A percentile compares a stretch with the other conserved stretches of the same genome.
These are phyloP conservation scores for Clepsis dumicolana DNA, from an alignment of 2,888 invertebrate species.

Conservation along the genomic window DNA sequence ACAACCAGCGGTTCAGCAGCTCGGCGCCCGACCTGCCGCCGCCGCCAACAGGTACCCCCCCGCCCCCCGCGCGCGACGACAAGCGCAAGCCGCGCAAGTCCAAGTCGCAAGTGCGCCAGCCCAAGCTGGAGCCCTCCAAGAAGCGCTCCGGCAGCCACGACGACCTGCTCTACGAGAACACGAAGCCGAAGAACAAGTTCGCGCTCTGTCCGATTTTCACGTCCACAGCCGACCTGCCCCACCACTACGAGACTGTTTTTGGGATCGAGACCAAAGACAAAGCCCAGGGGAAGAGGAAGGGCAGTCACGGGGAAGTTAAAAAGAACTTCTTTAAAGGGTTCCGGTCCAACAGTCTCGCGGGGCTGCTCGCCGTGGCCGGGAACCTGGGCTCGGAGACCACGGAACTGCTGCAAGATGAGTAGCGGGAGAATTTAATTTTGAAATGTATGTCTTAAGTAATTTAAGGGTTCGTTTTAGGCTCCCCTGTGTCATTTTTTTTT, in stretches of 20 bases:
- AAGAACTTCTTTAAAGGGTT: conserved; percentile 68
- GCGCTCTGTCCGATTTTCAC: conserved; percentile 87
- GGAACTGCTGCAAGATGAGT: conserved; percentile 70
- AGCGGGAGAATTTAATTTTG: conserved; percentile 45
- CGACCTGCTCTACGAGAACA: conserved; percentile 66
- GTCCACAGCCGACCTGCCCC: conserved; percentile 71
- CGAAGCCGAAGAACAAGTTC: conserved; percentile 66
- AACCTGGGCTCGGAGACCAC: conserved; percentile 67
- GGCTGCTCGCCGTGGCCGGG: conserved; percentile 64
- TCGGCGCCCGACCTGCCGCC: conserved; percentile 85
- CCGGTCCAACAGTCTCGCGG: conserved; percentile 72
- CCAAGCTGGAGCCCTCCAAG: conserved; percentile 56
- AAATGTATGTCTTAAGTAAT: conserved; percentile 4
- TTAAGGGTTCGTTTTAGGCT: neutral
- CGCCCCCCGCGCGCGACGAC: conserved; percentile 77
- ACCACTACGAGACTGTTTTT: conserved; percentile 86
- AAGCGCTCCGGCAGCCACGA: conserved; percentile 74
- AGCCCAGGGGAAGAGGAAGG: conserved; percentile 53
- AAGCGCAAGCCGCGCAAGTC: conserved; percentile 56
- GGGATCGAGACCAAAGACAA: conserved; percentile 63
- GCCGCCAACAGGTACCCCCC: conserved; percentile 65
- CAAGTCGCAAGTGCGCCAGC: conserved; percentile 57
- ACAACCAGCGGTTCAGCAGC: conserved; percentile 79
- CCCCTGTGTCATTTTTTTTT: neutral
- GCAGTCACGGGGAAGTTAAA: conserved; percentile 62